Percentiles rank a stretch among this genome's conserved stretches.
Evolutionary conservation across 2,113 vertebrate species (phyloP).

Genomic region (Callopanchax toddi): DNA sequence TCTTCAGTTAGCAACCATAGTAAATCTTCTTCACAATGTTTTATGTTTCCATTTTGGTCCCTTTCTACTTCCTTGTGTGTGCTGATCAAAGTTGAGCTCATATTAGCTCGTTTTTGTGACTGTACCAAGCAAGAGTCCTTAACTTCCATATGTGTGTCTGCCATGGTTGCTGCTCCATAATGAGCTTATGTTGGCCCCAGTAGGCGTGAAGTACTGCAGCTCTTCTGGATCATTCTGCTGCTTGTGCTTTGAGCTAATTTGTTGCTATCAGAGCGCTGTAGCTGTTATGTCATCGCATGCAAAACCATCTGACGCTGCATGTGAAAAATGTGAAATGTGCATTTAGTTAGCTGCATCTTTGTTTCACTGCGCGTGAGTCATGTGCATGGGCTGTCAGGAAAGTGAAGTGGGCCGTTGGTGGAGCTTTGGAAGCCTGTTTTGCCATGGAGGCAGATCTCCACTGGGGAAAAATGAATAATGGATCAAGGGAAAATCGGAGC

Average conservation of each 20-base stretch:
- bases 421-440: slow-evolving; percentile 69
- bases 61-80: slow-evolving; percentile 38
- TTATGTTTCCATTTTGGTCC: slow-evolving; percentile 6
- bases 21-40: slow-evolving; percentile 40
- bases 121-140: slow-evolving; percentile 13
- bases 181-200: slow-evolving; percentile 63
- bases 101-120: background rate
- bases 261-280: slow-evolving; percentile 24
- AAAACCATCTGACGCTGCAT: slow-evolving; percentile 10
- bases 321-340: background rate
- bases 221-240: slow-evolving; percentile 44
- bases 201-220: slow-evolving; percentile 57
- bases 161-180: slow-evolving; percentile 53
- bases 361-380: slow-evolving; percentile 22
- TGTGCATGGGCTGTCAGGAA: slow-evolving; percentile 21
- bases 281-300: slow-evolving; percentile 33
- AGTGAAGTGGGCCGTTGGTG: slow-evolving; percentile 33
- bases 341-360: slow-evolving; percentile 26
- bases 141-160: slow-evolving; percentile 36
- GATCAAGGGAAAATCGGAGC: slow-evolving; percentile 74
- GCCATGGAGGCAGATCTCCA: slow-evolving; percentile 63
- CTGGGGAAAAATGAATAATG: slow-evolving; percentile 78
- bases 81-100: slow-evolving; percentile 39
- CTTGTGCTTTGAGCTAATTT: slow-evolving; percentile 54
- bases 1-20: background rate